Evolutionary conservation across 2,797 vertebrate genomes (phyloP).

Genomic region (Neomorphus geoffroyi): DNA sequence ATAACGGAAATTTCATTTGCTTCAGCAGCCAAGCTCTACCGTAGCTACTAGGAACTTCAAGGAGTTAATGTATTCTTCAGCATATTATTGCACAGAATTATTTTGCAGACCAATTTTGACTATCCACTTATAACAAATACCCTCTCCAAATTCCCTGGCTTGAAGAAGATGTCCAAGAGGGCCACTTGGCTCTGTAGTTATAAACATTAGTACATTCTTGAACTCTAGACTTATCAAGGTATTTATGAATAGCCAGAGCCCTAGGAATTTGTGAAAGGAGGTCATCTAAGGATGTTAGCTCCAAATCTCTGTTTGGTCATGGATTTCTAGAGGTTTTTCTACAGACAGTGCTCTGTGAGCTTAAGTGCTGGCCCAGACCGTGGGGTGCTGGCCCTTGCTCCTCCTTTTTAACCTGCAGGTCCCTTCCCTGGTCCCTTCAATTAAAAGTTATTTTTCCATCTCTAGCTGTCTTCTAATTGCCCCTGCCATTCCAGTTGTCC

Average conservation of each 20-base stretch:
- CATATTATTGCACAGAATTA: neutral
- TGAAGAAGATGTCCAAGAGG: neutral
- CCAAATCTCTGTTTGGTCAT: neutral
- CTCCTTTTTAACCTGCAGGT: neutral
- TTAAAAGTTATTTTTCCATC: neutral
- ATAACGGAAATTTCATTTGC: neutral
- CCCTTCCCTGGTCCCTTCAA: neutral
- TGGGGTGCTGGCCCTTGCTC: neutral
- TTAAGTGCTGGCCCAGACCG: accelerated
- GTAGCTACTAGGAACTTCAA: neutral
- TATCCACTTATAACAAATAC: neutral
- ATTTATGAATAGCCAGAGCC: conserved; percentile 39
- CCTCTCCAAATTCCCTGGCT: neutral
- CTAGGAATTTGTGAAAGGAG: neutral
- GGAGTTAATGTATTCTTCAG: neutral
- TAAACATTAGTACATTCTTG: neutral
- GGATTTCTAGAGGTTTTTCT: neutral
- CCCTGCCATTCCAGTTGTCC: neutral
- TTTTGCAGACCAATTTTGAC: neutral
- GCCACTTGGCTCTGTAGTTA: neutral
- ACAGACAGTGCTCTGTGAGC: neutral
- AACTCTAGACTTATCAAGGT: neutral
- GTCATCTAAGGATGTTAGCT: conserved; percentile 20
- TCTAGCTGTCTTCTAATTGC: neutral
- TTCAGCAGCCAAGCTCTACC: neutral